Base-by-base conservation (phyloP, 2,113 vertebrate species). In the Sinosuthora webbiana region DNA sequence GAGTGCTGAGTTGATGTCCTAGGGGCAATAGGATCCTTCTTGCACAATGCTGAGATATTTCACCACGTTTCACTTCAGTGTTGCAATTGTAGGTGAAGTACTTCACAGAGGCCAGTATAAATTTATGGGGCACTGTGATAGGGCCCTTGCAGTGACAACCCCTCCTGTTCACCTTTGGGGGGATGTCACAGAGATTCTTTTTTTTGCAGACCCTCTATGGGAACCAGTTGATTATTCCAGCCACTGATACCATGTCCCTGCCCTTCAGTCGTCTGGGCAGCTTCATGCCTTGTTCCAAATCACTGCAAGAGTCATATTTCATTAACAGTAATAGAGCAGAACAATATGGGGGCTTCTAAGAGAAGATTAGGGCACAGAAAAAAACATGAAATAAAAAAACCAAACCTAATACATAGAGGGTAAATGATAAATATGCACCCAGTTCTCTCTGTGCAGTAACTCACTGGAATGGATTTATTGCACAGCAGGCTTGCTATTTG, bases 401-500 rank as follows among this genome's bases (percentile, higher is more conserved):
- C 8, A 35, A 16, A 53, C 7, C 3, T 44, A 73, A 74, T 87
- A 44, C 49, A 82, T 78, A 35, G 42, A 92, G 39, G n/a, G 39
- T 89, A 91, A 91, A 84, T 47, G 77, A 95, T 96, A 93, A 97
- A 82, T 60, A 81, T 20, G 33, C 41, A 90, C 35, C 33, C 57
- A 21, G 24, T 90, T 93, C 63, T 89, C 63, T 96, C 41, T 28
- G 22, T 3, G 22, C 57, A 83, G 15, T 83, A 95, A 63, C n/a
- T 73, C 22, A 90, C 53, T 37, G 33, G 70, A 94, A 90, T 78
- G 62, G 60, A 91, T 95, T 97, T 96, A 89, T 73, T 94, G 56
- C 69, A 33, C 20, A 45, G 73, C 33, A 65, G 94, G 75, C 42
- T 95, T 94, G 83, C 71, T 94, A 73, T 96, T 96, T 96, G 62